Evolutionary conservation across 2,797 vertebrate genomes (phyloP), one percentile per base, ranked within the genome.

Genomic region (Microcaecilia unicolor): DNA sequence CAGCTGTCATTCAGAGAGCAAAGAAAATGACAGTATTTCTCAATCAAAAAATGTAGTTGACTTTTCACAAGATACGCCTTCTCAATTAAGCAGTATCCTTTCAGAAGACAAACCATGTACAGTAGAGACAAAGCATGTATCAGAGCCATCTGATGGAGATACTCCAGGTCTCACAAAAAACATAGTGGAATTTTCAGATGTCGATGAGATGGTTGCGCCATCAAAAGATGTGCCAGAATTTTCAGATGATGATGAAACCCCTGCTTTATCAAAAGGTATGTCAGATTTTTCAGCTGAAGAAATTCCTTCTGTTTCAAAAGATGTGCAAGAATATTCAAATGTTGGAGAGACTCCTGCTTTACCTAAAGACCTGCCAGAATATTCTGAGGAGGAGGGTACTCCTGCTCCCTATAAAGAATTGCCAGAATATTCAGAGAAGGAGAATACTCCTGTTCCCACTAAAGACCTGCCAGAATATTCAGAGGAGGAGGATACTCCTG

Each of bases 1-100:
- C 2, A 39, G 61, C 37, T 27, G 27, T 31, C n/a, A n/a, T n/a
- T n/a, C n/a, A n/a, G n/a, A 81, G 73, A 54, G 72, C 80, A 35
- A 68, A 57, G 48, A 83, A 78, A 69, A 48, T 53, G 31, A 78
- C n/a, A n/a, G n/a, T 31, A 32, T 34, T 21, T 12, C 35, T 9
- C 22, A 21, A 13, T 15, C 22, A 25, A 40, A 40, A 9, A 13
- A 18, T 4, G 8, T 26, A 21, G 7, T 35, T 41, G n/a, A n/a
- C n/a, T 22, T 48, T 44, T 15, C 31, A 47, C 25, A 35, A 30
- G 35, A 46, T 25, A 15, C 23, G 6, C n/a, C 27, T 26, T 29
- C 44, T 7, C 22, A 6, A 12, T 34, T 27, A 22, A 48, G 48
- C 31, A 31, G 48, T 20, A 40, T 47, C 12, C n/a, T n/a, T n/a